Conservation (phyloP, 1,140 invertebrate species). For the Chrysoperla carnea region DNA sequence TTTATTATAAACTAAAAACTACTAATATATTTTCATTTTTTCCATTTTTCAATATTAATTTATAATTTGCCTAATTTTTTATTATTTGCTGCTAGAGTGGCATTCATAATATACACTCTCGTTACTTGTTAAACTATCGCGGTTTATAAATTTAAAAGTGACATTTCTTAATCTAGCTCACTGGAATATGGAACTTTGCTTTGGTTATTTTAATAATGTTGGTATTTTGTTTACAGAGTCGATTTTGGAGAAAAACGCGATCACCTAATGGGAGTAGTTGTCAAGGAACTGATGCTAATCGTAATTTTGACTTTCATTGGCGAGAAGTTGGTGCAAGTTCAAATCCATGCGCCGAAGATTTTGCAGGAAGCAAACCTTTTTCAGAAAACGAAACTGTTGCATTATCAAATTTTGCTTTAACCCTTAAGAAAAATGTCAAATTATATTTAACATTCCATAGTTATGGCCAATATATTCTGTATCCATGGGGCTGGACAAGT, state of each 20-base stretch:
- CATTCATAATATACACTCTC: too few species aligned
- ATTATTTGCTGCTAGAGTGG: too few species aligned
- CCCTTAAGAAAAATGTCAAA: constrained; percentile 26
- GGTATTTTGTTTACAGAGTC: constrained; percentile 25
- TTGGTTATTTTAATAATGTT: too few species aligned
- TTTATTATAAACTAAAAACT: too few species aligned
- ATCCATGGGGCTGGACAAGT: constrained; percentile 55
- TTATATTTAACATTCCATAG: constrained; percentile 55
- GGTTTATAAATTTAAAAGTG: too few species aligned
- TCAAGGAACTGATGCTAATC: constrained; percentile 44
- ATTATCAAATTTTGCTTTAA: constrained; percentile 30
- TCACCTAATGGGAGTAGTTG: constrained; percentile 22
- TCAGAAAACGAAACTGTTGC: constrained; percentile 55
- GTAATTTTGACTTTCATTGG: constrained; percentile 52
- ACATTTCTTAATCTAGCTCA: too few species aligned
- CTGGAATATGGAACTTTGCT: too few species aligned
- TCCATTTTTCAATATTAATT: too few species aligned
- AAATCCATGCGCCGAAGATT: constrained; percentile 44
- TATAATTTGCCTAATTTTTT: too few species aligned
- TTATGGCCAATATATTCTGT: constrained; percentile 44
- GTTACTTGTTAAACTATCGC: too few species aligned
- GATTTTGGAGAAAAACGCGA: constrained; percentile 48
- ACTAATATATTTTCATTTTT: too few species aligned
- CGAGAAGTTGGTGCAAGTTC: constrained; percentile 37
- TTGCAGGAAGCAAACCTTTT: constrained; percentile 47